Evolutionary conservation across 2,797 vertebrate species (phyloP).

Genomic region (Myotis pilosus): DNA sequence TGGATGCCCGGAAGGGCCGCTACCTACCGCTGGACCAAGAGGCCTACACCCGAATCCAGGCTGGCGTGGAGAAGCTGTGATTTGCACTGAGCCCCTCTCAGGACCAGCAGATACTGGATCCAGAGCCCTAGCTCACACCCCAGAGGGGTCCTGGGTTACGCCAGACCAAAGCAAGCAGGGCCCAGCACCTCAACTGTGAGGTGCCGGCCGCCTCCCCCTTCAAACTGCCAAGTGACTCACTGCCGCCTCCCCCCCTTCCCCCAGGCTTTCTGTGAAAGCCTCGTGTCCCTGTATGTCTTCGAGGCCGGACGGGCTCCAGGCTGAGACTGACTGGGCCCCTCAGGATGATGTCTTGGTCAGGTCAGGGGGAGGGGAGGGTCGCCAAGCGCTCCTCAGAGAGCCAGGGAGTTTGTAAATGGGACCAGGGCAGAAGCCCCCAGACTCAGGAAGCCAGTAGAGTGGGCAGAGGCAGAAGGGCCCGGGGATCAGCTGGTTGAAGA

Average conservation of each 20-base stretch:
- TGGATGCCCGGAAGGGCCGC: constrained; percentile 91
- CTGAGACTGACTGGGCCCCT: not conserved
- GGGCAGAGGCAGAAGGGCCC: not conserved
- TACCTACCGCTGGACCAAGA: constrained; percentile 88
- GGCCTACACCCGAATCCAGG: constrained; percentile 88
- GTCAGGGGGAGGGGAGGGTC: not conserved
- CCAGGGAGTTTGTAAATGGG: not conserved
- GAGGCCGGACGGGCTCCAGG: not conserved
- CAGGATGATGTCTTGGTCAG: constrained; percentile 42
- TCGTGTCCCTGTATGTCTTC: constrained; percentile 36
- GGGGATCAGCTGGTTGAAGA: rapidly evolving
- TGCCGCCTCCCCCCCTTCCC: constrained; percentile 38
- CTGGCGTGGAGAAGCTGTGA: constrained; percentile 94
- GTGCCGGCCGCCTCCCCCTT: constrained; percentile 10
- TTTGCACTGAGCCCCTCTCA: constrained; percentile 57
- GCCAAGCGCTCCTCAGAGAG: not conserved
- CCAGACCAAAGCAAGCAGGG: constrained; percentile 75
- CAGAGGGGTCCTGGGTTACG: constrained; percentile 34
- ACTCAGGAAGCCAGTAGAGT: constrained; percentile 55
- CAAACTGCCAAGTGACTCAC: constrained; percentile 65
- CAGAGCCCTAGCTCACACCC: constrained; percentile 45
- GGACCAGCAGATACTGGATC: constrained; percentile 53
- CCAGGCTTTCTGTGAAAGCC: constrained; percentile 71
- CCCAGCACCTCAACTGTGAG: not conserved
- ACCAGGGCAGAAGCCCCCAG: constrained; percentile 1